Percentiles rank a stretch among this genome's conserved stretches.
phyloP scores from a whole-genome alignment of 1,140 invertebrate species.

The Nasonia vitripennis region DNA sequence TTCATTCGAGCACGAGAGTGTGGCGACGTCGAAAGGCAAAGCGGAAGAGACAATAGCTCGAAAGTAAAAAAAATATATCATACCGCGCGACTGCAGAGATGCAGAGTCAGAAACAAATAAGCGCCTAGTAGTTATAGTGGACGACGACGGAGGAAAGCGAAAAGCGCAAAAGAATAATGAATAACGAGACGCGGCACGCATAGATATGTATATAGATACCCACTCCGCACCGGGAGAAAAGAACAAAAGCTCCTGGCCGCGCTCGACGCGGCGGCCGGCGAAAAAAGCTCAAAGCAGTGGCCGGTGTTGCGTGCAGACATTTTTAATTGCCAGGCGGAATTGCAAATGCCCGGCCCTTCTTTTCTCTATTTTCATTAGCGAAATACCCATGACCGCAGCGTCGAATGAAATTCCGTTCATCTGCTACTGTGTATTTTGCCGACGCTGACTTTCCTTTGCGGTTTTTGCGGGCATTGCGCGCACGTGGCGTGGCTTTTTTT shows the following conservation, averaged over 20 bases:
- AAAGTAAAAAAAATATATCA: not conserved
- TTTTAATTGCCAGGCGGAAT: slow-evolving; percentile 56
- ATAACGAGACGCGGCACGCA: not conserved
- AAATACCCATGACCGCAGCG: not conserved
- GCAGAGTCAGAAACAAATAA: not conserved
- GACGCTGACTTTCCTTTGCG: not conserved
- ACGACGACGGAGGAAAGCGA: not conserved
- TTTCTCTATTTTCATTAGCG: slow-evolving; percentile 30
- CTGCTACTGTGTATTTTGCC: not conserved
- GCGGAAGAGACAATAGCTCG: slow-evolving; percentile 38
- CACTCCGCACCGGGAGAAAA: not conserved
- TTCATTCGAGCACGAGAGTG: no score
- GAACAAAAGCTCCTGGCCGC: not conserved
- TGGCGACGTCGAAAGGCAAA: no score
- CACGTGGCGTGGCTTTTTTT: not conserved
- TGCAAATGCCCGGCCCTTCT: slow-evolving; percentile 49
- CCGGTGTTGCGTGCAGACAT: slow-evolving; percentile 53
- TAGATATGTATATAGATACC: no score
- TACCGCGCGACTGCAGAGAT: not conserved
- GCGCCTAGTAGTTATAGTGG: not conserved
- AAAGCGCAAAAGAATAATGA: not conserved
- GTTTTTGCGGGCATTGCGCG: no score
- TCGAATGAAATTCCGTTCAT: slow-evolving; percentile 36
- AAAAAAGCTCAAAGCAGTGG: slow-evolving; percentile 13
- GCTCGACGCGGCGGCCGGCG: no score